Evolutionary conservation across 2,113 vertebrate genomes (phyloP).

Genomic region (Macrotis lagotis): DNA sequence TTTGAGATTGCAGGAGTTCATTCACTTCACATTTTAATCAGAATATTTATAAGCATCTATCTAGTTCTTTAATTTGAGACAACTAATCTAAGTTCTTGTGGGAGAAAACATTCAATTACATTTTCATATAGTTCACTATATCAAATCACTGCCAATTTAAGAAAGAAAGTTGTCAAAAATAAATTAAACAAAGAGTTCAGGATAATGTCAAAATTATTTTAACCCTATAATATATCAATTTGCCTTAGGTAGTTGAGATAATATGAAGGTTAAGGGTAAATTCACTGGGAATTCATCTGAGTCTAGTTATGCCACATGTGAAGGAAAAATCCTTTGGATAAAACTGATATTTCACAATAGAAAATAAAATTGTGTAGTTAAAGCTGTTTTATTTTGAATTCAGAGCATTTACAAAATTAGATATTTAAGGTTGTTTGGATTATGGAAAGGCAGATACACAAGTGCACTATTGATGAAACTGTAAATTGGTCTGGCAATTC

Average conservation of each 20-base stretch:
- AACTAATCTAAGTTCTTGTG: constrained; percentile 67
- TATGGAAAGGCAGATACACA: neutral
- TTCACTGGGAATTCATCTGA: neutral
- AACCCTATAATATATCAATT: constrained; percentile 36
- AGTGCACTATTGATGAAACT: neutral
- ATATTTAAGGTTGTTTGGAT: neutral
- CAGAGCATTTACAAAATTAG: neutral
- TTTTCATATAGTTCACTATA: constrained; percentile 47
- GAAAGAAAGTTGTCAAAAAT: constrained; percentile 48
- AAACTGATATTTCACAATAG: neutral
- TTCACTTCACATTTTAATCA: constrained; percentile 60
- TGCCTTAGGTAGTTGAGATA: constrained; percentile 6
- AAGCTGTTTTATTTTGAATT: neutral
- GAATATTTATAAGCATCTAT: constrained; percentile 39
- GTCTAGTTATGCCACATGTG: constrained; percentile 35
- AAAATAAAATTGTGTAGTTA: neutral
- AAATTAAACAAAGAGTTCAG: constrained; percentile 48
- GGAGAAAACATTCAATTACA: constrained; percentile 41
- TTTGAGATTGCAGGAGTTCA: constrained; percentile 28
- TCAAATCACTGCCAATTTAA: constrained; percentile 58
- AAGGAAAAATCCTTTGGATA: constrained; percentile 47
- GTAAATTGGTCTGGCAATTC: neutral
- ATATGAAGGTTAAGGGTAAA: constrained; percentile 53
- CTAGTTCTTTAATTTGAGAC: constrained; percentile 8
- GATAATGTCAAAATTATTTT: constrained; percentile 48